These are phyloP conservation scores for Anseranas semipalmata DNA, from an alignment of 2,113 vertebrate genomes.

Conservation along the genomic window DNA sequence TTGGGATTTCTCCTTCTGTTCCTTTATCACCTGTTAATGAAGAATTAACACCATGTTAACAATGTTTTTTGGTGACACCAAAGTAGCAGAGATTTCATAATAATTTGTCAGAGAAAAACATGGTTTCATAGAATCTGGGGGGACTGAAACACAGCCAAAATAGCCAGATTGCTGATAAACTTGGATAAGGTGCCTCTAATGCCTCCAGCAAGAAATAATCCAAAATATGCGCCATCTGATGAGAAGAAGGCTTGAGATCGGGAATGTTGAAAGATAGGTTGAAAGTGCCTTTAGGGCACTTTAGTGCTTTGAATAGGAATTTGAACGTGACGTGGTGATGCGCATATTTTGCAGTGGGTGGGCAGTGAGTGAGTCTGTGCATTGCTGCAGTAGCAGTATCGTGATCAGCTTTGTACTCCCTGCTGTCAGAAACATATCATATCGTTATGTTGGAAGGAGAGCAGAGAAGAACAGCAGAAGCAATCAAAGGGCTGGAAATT, in stretches of 20 bases:
- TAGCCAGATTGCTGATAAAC: constrained; percentile 1
- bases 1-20: background rate
- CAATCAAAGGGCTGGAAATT: constrained; percentile 3
- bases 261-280: background rate
- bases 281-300: background rate
- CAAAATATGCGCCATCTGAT: background rate
- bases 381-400: background rate
- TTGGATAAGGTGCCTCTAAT: background rate
- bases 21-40: background rate
- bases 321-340: background rate
- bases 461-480: background rate
- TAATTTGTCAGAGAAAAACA: constrained; percentile 1
- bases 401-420: background rate
- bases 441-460: background rate
- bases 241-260: background rate
- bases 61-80: background rate
- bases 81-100: constrained; percentile 1
- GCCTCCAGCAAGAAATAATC: constrained; percentile 38
- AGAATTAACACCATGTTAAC: background rate
- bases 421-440: background rate
- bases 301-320: background rate
- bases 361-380: background rate
- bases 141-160: background rate
- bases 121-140: background rate
- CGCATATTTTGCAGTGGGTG: background rate